Evolutionary conservation across 2,113 vertebrate genomes (phyloP), one percentile per base, ranked within the genome.

Genomic region (Oncorhynchus keta): DNA sequence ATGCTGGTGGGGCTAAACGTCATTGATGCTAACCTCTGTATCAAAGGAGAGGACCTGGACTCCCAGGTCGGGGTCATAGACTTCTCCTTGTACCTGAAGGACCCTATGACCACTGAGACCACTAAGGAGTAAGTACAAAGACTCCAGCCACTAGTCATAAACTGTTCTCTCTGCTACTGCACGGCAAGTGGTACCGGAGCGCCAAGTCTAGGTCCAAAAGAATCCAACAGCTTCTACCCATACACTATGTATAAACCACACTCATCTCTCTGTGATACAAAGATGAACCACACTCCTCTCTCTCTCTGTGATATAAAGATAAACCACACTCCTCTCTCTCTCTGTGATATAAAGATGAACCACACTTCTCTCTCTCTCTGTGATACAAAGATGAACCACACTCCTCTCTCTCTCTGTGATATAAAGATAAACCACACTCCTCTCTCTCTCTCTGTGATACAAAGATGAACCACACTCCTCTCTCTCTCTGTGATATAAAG

Each of bases 1-100:
- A 94, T 99, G 74, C 91, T 99, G 69, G 97, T 99, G 83, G 98
- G 98, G 48, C 94, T 99, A 79, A 99, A 98, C 4, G 95, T 99
- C 72, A 97, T 99, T 26, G 98, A 99, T 85, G 98, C 98, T 79
- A 99, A 99, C 83, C 95, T 99, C 39, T 99, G 97, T 86, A 94
- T 99, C 77, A 99, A 99, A 94, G 98, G 98, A 86, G 98, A 99
- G 93, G 96, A 99, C 87, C 92, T 99, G 76, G 98, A 99, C 89
- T 96, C 97, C 72, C 97, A 97, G 96, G 97, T 99, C 86, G 96
- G 95, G 70, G 95, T 99, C 82, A 99, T 99, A 57, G 98, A 99
- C 86, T 99, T 99, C 87, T 98, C 98, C 18, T 91, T 99, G 76
- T 99, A 99, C 90, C 93, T 99, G 78, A 99, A 98, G 86, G 97